Conservation (phyloP, 2,113 vertebrate species). For the Pogonocichla stellata region DNA sequence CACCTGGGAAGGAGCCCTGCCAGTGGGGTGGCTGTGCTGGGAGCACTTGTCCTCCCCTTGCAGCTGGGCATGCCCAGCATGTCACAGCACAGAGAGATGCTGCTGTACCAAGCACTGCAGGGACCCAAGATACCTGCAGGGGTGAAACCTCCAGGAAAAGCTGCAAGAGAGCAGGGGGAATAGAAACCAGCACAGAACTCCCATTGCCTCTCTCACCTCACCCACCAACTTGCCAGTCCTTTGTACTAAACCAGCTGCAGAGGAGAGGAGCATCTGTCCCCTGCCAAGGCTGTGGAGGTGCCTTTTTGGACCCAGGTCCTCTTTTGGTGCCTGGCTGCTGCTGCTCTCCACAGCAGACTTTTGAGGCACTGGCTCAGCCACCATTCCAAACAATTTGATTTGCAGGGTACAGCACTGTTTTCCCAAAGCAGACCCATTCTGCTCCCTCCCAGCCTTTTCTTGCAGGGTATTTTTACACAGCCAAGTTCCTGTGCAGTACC, state of each 20-base stretch:
- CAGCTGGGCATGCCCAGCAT: fast-evolving
- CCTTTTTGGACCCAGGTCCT: neutral
- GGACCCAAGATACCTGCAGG: neutral
- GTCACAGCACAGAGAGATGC: fast-evolving
- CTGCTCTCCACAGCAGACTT: neutral
- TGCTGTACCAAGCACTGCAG: neutral
- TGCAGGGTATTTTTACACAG: neutral
- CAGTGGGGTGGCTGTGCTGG: neutral
- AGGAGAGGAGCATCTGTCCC: neutral
- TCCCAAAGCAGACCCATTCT: neutral
- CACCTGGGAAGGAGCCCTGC: neutral
- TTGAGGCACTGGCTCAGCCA: neutral
- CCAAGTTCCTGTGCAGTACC: neutral
- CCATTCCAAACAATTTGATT: neutral
- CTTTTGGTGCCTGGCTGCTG: neutral
- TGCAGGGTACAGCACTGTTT: neutral
- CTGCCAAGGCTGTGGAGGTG: fast-evolving
- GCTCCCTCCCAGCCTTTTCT: neutral
- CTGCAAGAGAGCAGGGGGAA: neutral
- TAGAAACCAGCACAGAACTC: neutral
- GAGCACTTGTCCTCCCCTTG: fast-evolving
- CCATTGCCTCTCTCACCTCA: neutral
- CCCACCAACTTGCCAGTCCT: neutral
- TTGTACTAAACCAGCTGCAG: neutral
- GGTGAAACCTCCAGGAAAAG: neutral